Conservation (phyloP, 2,797 vertebrate genomes). For the Crocidura indochinensis region DNA sequence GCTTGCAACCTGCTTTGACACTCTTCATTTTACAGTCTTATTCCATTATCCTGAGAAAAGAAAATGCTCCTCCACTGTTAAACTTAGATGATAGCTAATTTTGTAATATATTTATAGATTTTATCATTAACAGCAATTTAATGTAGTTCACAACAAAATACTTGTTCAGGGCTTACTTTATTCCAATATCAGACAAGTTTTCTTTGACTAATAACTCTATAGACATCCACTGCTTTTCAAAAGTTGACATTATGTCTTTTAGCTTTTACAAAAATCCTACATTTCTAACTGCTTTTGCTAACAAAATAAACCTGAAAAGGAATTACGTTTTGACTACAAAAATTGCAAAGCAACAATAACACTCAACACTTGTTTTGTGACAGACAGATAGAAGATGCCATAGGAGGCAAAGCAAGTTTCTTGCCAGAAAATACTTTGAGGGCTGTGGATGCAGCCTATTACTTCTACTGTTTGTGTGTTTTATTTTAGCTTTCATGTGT, state of each 20-base stretch:
- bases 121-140: slow-evolving; percentile 36
- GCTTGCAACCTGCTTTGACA: slow-evolving; percentile 67
- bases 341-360: not conserved
- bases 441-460: not conserved
- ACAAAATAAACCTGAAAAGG: not conserved
- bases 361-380: not conserved
- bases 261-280: not conserved
- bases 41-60: slow-evolving; percentile 69
- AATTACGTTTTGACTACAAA: not conserved
- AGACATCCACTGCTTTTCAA: not conserved
- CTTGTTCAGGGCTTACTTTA: slow-evolving; percentile 22
- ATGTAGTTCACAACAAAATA: slow-evolving; percentile 43
- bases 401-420: not conserved
- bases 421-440: not conserved
- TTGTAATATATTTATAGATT: slow-evolving; percentile 36
- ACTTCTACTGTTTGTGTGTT: not conserved
- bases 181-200: slow-evolving; percentile 49
- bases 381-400: not conserved
- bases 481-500: not conserved
- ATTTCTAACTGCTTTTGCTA: not conserved
- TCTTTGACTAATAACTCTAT: slow-evolving; percentile 37
- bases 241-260: not conserved
- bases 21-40: slow-evolving; percentile 67
- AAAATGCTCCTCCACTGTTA: slow-evolving; percentile 54
- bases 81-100: slow-evolving; percentile 69